Percentiles rank a stretch among this genome's conserved stretches.
phyloP scores from a whole-genome alignment of 37 sponge, comb jelly and placozoan genomes.

The Tethya wilhelma region DNA sequence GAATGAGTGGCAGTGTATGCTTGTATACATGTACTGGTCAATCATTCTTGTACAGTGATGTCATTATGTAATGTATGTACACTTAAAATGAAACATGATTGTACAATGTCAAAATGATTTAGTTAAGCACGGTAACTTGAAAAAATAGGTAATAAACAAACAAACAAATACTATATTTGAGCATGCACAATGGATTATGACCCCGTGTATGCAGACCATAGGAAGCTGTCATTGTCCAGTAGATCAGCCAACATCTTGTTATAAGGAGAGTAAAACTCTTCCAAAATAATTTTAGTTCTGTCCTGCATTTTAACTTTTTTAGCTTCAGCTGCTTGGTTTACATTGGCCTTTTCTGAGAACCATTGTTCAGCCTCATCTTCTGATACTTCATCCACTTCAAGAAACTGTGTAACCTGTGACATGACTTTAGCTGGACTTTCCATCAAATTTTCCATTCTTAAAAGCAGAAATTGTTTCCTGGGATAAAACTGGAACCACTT shows the following conservation, averaged over 20 bases:
- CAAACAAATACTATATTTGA: too few species aligned
- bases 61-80: too few species aligned
- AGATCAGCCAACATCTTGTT: slow-evolving; percentile 42
- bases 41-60: too few species aligned
- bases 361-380: background rate
- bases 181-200: too few species aligned
- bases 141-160: too few species aligned
- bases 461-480: slow-evolving; percentile 39
- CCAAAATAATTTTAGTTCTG: slow-evolving; percentile 1
- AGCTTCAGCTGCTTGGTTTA: too few species aligned
- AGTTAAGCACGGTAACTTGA: too few species aligned
- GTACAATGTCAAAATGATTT: too few species aligned
- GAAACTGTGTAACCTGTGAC: slow-evolving; percentile 21
- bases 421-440: background rate
- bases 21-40: too few species aligned
- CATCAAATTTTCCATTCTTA: slow-evolving; percentile 46
- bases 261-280: slow-evolving; percentile 39
- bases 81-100: too few species aligned
- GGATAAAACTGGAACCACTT: slow-evolving; percentile 53
- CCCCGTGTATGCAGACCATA: slow-evolving; percentile 25
- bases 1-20: too few species aligned
- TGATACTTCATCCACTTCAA: slow-evolving; percentile 13
- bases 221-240: slow-evolving; percentile 27
- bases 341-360: background rate
- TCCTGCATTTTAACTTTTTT: too few species aligned